Conservation (phyloP, 2,113 vertebrate species). For the Cinclus mexicanus region DNA sequence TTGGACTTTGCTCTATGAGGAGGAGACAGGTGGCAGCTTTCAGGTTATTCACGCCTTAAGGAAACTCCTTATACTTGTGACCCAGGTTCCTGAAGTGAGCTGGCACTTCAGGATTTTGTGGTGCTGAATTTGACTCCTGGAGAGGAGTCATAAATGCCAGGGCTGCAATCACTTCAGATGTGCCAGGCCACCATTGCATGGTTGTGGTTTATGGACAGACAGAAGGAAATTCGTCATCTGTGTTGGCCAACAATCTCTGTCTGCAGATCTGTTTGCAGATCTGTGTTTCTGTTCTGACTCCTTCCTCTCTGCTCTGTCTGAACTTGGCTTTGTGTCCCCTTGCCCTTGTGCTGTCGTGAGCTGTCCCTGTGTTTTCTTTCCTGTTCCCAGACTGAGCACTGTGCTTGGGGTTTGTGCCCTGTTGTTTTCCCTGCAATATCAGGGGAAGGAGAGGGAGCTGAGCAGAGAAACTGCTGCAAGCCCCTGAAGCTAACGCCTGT, state of each 20-base stretch:
- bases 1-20: not conserved
- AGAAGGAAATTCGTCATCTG: not conserved
- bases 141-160: not conserved
- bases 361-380: not conserved
- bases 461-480: not conserved
- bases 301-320: not conserved
- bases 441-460: not conserved
- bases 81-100: not conserved
- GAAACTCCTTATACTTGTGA: not conserved
- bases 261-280: not conserved
- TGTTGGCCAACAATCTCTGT: not conserved
- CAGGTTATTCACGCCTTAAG: not conserved
- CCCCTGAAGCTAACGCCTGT: not conserved
- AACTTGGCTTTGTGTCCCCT: not conserved
- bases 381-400: not conserved
- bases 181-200: not conserved
- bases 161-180: not conserved
- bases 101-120: not conserved
- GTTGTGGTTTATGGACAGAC: not conserved
- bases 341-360: not conserved
- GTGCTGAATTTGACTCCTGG: not conserved
- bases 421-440: not conserved
- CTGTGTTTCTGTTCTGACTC: not conserved
- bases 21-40: not conserved
- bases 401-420: not conserved